Evolutionary conservation across 2,888 invertebrate genomes (phyloP).

Genomic region (Coremacera marginata): DNA sequence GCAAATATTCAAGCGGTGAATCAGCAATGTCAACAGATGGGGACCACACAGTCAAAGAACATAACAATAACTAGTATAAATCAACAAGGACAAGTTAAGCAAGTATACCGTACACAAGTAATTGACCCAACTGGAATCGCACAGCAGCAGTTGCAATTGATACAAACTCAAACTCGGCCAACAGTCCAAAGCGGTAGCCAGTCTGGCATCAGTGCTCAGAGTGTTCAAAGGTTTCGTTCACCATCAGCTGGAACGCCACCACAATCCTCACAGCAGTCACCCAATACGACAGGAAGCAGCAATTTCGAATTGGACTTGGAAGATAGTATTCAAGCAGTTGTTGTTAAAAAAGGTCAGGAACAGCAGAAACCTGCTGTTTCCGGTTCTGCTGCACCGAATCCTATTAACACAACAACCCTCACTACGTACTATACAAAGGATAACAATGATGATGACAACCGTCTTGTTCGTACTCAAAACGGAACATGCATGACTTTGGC

Average conservation of each 20-base stretch:
- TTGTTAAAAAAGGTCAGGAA: constrained; percentile 62
- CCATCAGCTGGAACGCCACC: constrained; percentile 40
- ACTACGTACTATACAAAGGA: constrained; percentile 60
- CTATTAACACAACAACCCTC: constrained; percentile 54
- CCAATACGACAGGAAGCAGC: constrained; percentile 32
- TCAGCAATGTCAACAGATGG: constrained; percentile 34
- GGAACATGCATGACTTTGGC: constrained; percentile 63
- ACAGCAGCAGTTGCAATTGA: constrained; percentile 52
- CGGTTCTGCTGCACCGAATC: constrained; percentile 46
- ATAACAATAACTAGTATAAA: constrained; percentile 42
- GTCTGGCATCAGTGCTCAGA: constrained; percentile 23
- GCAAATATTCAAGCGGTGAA: constrained; percentile 29
- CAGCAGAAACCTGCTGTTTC: constrained; percentile 57
- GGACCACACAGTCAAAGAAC: constrained; percentile 38
- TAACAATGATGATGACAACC: constrained; percentile 59
- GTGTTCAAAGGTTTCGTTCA: constrained; percentile 43
- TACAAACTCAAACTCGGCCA: constrained; percentile 48
- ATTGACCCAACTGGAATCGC: constrained; percentile 4
- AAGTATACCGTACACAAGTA: constrained; percentile 45
- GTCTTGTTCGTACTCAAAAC: constrained; percentile 58
- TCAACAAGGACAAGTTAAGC: constrained; percentile 43
- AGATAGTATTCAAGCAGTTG: constrained; percentile 66
- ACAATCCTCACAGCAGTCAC: constrained; percentile 28
- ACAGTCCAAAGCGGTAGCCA: constrained; percentile 35
- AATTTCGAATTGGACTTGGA: constrained; percentile 62